These are phyloP conservation scores for Oscheius onirici DNA, from an alignment of 2,888 invertebrate genomes.

Conservation along the genomic window DNA sequence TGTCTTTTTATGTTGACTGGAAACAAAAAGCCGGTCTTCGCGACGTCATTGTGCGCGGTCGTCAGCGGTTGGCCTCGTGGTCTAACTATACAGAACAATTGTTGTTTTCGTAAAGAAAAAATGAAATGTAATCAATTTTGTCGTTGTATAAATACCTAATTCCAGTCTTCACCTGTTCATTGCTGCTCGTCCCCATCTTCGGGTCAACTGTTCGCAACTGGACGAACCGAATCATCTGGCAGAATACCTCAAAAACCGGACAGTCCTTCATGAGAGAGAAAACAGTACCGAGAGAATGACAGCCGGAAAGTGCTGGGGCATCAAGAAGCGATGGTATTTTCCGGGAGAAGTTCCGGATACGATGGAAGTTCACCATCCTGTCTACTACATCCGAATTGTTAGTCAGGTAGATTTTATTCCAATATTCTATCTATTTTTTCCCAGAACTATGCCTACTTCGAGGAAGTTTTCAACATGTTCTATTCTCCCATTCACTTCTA, in stretches of 20 bases:
- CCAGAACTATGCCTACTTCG: constrained; percentile 48
- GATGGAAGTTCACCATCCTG: constrained; percentile 45
- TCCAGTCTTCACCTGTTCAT: constrained; percentile 48
- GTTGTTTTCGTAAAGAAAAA: background rate
- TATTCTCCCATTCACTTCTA: constrained; percentile 50
- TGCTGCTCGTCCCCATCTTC: constrained; percentile 35
- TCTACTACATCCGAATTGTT: constrained; percentile 50
- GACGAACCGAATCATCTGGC: constrained; percentile 32
- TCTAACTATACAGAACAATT: background rate
- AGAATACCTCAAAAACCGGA: constrained; percentile 44
- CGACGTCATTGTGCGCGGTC: background rate
- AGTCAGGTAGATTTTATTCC: constrained; percentile 31
- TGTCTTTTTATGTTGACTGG: background rate
- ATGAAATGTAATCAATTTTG: background rate
- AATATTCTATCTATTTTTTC: background rate
- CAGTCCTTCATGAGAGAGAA: constrained; percentile 16
- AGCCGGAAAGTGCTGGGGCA: constrained; percentile 42
- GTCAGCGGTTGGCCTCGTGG: background rate
- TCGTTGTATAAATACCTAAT: background rate
- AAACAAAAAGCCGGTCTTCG: background rate
- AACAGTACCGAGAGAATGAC: background rate
- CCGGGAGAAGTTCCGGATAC: constrained; percentile 47
- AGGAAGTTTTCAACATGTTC: constrained; percentile 50
- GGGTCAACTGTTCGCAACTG: constrained; percentile 39
- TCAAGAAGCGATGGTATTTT: constrained; percentile 44